Evolutionary conservation across 2,113 vertebrate species (phyloP).

Genomic region (Varanus komodoensis): DNA sequence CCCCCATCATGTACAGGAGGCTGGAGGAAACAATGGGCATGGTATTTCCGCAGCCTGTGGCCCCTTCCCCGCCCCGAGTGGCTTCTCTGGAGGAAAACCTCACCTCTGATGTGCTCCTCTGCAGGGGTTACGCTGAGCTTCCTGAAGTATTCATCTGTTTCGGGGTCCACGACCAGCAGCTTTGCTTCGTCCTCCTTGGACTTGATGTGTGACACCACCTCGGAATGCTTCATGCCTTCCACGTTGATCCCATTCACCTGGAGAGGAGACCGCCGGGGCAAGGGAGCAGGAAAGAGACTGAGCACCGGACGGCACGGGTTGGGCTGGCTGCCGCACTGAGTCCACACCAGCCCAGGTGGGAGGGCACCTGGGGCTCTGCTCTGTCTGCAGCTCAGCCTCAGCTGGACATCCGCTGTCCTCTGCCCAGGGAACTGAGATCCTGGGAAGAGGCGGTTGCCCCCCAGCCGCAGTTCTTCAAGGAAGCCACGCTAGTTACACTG

Average conservation of each 20-base stretch:
- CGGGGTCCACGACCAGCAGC: constrained; percentile 90
- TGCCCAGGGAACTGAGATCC: not conserved
- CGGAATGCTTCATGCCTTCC: constrained; percentile 86
- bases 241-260: constrained; percentile 91
- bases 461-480: no score
- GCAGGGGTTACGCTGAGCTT: constrained; percentile 85
- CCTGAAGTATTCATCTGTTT: constrained; percentile 88
- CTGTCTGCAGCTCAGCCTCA: not conserved
- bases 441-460: no score
- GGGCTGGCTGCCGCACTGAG: no score
- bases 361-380: not conserved
- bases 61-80: no score
- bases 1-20: not conserved
- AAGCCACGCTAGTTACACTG: not conserved
- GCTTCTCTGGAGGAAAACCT: not conserved
- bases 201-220: constrained; percentile 90
- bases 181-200: constrained; percentile 78
- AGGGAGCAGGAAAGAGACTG: not conserved
- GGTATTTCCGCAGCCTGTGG: no score
- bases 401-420: not conserved
- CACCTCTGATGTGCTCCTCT: constrained; percentile 84
- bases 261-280: rapidly evolving
- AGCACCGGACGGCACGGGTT: no score
- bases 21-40: no score
- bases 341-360: no score